A percentile compares a stretch with the other conserved stretches of the same genome.
Conservation (phyloP, 2,113 vertebrate genomes). For the Chelonoidis abingdonii region DNA sequence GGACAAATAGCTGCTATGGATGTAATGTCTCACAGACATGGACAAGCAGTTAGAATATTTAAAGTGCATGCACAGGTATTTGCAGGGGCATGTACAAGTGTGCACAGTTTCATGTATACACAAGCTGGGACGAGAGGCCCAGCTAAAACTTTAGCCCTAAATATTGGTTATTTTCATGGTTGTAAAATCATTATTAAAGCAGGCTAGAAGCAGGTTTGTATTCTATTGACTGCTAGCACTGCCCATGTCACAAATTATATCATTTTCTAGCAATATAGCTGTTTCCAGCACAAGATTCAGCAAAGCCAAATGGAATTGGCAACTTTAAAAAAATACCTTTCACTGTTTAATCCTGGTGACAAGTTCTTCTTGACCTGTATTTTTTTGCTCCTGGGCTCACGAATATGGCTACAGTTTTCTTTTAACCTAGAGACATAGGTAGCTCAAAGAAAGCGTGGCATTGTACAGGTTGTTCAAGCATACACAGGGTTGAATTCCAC, state of each 20-base stretch:
- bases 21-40: not conserved
- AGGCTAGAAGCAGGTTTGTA: constrained; percentile 39
- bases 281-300: not conserved
- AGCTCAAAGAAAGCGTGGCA: constrained; percentile 27
- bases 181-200: constrained; percentile 69
- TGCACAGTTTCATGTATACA: not conserved
- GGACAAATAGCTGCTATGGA: not conserved
- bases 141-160: constrained; percentile 40
- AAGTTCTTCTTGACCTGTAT: constrained; percentile 10
- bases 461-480: constrained; percentile 11
- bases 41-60: not conserved
- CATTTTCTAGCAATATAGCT: constrained; percentile 61
- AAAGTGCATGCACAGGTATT: not conserved
- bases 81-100: not conserved
- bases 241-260: constrained; percentile 46
- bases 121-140: not conserved
- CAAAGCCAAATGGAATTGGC: constrained; percentile 63
- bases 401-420: constrained; percentile 14
- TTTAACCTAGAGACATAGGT: not conserved
- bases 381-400: not conserved
- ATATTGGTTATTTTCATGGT: constrained; percentile 55
- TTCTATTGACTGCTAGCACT: constrained; percentile 2
- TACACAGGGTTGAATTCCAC: constrained; percentile 13
- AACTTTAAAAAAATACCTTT: constrained; percentile 36
- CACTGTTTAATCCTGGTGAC: constrained; percentile 49